Conservation (phyloP, 2,888 invertebrate species). For the Ormyrus nitidulus region DNA sequence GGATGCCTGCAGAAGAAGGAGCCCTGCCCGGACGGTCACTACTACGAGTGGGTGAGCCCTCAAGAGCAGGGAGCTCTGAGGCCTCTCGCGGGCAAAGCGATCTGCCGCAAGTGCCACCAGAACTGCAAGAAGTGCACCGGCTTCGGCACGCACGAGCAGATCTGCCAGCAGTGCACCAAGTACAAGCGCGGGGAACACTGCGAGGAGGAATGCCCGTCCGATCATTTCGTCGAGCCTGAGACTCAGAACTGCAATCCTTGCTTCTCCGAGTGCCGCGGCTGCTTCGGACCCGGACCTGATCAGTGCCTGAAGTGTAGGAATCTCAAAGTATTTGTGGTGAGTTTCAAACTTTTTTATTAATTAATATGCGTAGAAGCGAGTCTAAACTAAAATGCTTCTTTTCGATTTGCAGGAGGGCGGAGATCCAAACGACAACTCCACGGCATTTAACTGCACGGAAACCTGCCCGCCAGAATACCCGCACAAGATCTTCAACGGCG, state of each 20-base stretch:
- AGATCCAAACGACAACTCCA: conserved; percentile 79
- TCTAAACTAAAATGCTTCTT: conserved; percentile 9
- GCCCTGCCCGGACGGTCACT: conserved; percentile 89
- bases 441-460: conserved; percentile 89
- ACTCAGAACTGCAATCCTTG: conserved; percentile 86
- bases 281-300: conserved; percentile 85
- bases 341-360: conserved; percentile 49
- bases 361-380: not conserved
- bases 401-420: conserved; percentile 74
- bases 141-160: conserved; percentile 90
- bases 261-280: conserved; percentile 89
- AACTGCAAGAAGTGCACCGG: conserved; percentile 92
- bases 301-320: conserved; percentile 88
- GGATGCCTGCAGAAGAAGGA: conserved; percentile 88
- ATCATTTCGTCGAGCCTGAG: conserved; percentile 88
- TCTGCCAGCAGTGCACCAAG: conserved; percentile 91
- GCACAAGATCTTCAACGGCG: conserved; percentile 87
- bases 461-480: conserved; percentile 88
- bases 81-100: conserved; percentile 88
- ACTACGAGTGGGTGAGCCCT: conserved; percentile 89
- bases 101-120: conserved; percentile 94
- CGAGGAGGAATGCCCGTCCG: conserved; percentile 90
- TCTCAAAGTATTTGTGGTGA: conserved; percentile 81
- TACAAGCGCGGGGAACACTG: conserved; percentile 93
- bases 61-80: conserved; percentile 84